Evolutionary conservation across 2,888 invertebrate species (phyloP).

Genomic region (Drosophila cracens): DNA sequence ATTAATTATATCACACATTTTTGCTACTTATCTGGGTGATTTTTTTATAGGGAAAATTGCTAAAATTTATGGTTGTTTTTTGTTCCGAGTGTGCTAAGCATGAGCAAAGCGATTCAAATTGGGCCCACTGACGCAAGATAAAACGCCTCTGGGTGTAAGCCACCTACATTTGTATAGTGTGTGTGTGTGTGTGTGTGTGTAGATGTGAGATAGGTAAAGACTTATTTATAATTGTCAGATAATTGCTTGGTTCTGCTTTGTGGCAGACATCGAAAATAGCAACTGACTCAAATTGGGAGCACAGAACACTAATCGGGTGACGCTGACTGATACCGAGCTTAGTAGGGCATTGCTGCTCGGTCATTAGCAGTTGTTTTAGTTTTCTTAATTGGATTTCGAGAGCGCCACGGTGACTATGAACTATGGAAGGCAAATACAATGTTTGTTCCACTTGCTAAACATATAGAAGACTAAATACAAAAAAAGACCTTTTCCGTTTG

Average conservation of each 20-base stretch:
- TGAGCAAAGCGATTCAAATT: conserved; percentile 47
- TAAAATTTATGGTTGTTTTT: not conserved
- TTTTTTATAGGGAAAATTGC: not conserved
- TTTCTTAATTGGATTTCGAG: conserved; percentile 57
- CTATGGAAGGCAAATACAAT: conserved; percentile 32
- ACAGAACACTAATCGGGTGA: conserved; percentile 30
- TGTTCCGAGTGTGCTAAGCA: conserved; percentile 7
- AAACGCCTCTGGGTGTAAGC: conserved; percentile 19
- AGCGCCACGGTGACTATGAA: conserved; percentile 20
- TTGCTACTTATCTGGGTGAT: not conserved
- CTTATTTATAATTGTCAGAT: conserved; percentile 65
- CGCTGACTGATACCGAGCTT: conserved; percentile 32
- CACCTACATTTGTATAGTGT: conserved; percentile 2
- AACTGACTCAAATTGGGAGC: conserved; percentile 58
- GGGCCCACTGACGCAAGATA: conserved; percentile 44
- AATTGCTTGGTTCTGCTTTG: conserved; percentile 35
- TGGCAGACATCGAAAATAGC: conserved; percentile 57
- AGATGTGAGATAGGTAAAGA: conserved; percentile 20
- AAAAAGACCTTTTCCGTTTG: conserved; percentile 26
- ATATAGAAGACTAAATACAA: conserved; percentile 33
- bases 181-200: not conserved
- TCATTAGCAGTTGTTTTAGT: conserved; percentile 14
- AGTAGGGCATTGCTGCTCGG: conserved; percentile 48
- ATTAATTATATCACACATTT: not conserved
- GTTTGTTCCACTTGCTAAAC: conserved; percentile 19